Percentiles rank a stretch among this genome's conserved stretches.
Conservation (phyloP, 2,888 invertebrate species). For the Lithophane leautieri region DNA sequence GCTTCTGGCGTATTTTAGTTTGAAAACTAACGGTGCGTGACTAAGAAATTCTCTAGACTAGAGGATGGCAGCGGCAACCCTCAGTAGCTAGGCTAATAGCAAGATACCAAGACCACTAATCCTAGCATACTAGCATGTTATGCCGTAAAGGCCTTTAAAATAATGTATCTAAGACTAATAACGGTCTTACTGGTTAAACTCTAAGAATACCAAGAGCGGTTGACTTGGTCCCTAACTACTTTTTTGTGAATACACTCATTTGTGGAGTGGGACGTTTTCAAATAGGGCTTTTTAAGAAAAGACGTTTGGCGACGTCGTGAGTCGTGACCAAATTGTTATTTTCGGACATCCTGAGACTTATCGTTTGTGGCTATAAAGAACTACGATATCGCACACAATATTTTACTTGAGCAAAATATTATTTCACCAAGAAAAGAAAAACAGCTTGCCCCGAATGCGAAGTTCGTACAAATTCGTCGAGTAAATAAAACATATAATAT, state of each 20-base stretch:
- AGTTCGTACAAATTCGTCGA: constrained; percentile 29
- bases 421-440: constrained; percentile 28
- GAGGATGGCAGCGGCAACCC: neutral
- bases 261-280: neutral
- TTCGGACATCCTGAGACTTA: neutral
- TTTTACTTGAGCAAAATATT: constrained; percentile 2
- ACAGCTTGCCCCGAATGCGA: neutral
- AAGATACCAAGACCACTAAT: neutral
- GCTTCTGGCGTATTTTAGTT: constrained; percentile 25
- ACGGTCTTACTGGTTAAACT: neutral
- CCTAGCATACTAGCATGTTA: no score
- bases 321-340: constrained; percentile 3
- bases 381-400: neutral
- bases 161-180: neutral
- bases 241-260: neutral
- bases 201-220: neutral
- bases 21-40: neutral
- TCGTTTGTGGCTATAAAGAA: constrained; percentile 10
- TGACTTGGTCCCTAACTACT: neutral
- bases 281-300: neutral
- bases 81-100: neutral
- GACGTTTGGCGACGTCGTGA: neutral
- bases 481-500: constrained; percentile 40
- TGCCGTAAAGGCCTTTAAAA: neutral
- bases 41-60: neutral